A percentile compares a stretch with the other conserved stretches of the same genome.
Conservation (phyloP, 2,797 vertebrate genomes). For the Enteromius paludinosus region DNA sequence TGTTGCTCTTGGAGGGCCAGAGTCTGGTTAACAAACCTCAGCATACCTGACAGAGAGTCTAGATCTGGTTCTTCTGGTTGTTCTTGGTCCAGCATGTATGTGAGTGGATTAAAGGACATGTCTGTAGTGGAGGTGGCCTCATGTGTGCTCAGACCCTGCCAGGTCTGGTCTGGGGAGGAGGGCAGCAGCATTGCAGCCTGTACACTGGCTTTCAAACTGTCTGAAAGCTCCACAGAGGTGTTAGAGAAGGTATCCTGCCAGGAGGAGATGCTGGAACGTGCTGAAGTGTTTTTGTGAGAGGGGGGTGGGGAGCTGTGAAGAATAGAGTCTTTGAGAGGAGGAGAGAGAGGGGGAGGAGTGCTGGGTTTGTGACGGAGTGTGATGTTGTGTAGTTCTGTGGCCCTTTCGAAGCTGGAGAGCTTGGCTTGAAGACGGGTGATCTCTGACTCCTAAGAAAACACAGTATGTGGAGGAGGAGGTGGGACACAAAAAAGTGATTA, state of each 20-base stretch:
- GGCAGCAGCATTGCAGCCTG: constrained; percentile 68
- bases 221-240: constrained; percentile 77
- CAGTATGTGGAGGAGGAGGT: neutral
- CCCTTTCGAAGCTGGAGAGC: constrained; percentile 76
- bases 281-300: constrained; percentile 18
- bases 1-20: constrained; percentile 76
- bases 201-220: constrained; percentile 70
- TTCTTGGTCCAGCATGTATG: constrained; percentile 75
- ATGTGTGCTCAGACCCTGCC: constrained; percentile 66
- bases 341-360: constrained; percentile 15
- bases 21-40: constrained; percentile 78
- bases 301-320: constrained; percentile 43
- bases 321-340: constrained; percentile 43
- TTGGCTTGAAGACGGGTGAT: constrained; percentile 78
- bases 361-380: constrained; percentile 44
- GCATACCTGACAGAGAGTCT: constrained; percentile 75
- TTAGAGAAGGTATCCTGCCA: constrained; percentile 66
- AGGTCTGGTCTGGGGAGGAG: constrained; percentile 65
- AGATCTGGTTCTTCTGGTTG: constrained; percentile 61
- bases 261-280: constrained; percentile 61
- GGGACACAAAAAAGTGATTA: constrained; percentile 4
- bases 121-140: constrained; percentile 69
- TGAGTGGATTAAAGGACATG: constrained; percentile 84
- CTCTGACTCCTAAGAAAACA: constrained; percentile 76
- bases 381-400: constrained; percentile 65